A percentile compares a stretch with the other conserved stretches of the same genome.
phyloP scores from a whole-genome alignment of 2,888 invertebrate species.

The Ypsolopha scabrella region DNA sequence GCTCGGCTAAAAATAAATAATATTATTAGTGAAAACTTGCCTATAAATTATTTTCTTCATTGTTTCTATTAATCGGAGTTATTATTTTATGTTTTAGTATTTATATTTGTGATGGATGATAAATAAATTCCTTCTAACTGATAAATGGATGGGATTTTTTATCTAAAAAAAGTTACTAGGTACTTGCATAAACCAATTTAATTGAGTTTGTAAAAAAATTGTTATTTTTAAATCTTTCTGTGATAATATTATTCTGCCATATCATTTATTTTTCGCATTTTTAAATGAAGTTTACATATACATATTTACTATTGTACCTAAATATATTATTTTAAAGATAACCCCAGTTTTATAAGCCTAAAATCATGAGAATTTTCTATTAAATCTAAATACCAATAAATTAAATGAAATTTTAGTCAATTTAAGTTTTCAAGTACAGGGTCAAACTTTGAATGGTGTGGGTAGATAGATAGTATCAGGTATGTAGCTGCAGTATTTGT shows the following conservation, averaged over 20 bases:
- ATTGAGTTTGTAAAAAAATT: not conserved
- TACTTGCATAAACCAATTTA: not conserved
- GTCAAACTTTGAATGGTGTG: too few species aligned
- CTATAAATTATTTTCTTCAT: not conserved
- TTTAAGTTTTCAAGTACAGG: too few species aligned
- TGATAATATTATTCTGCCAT: constrained; percentile 41
- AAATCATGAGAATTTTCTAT: too few species aligned
- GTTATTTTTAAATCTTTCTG: constrained; percentile 28
- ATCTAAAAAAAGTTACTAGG: not conserved
- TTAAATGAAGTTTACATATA: too few species aligned
- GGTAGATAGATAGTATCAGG: too few species aligned
- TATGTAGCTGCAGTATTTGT: too few species aligned
- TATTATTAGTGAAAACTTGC: not conserved
- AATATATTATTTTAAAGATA: too few species aligned
- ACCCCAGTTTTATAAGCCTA: too few species aligned
- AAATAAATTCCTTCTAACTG: not conserved
- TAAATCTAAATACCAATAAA: too few species aligned
- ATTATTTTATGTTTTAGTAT: not conserved
- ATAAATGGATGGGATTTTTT: not conserved
- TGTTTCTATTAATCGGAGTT: too few species aligned
- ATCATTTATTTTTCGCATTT: constrained; percentile 4
- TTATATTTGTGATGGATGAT: not conserved
- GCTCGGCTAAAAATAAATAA: not conserved
- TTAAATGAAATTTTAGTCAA: too few species aligned
- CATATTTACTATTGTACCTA: too few species aligned